These are phyloP conservation scores for Spinus pinus DNA, from an alignment of 2,797 vertebrate species.

Conservation along the genomic window DNA sequence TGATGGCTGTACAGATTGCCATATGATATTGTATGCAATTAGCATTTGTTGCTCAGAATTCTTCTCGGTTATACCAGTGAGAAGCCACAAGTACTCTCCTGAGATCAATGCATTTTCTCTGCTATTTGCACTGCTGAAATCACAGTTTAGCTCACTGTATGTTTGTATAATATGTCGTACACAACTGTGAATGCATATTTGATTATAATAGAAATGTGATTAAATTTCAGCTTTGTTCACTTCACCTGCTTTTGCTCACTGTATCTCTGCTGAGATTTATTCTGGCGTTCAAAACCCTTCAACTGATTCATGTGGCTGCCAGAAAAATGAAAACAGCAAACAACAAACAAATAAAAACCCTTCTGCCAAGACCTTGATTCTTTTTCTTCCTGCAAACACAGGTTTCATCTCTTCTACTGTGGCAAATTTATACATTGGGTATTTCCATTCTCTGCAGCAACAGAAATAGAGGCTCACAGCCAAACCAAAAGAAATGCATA, in stretches of 20 bases:
- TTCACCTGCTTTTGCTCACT: conserved; percentile 44
- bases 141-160: conserved; percentile 34
- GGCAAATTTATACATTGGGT: neutral
- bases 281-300: neutral
- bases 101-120: conserved; percentile 46
- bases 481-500: neutral
- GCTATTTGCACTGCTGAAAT: conserved; percentile 57
- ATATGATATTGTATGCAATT: conserved; percentile 18
- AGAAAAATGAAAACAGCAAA: conserved; percentile 20
- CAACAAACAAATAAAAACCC: conserved; percentile 38
- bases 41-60: conserved; percentile 44
- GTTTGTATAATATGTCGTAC: conserved; percentile 39
- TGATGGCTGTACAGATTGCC: conserved; percentile 16
- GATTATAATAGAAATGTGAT: conserved; percentile 62
- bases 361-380: conserved; percentile 25
- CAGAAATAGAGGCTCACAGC: neutral
- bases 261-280: conserved; percentile 43
- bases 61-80: conserved; percentile 6
- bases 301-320: conserved; percentile 35
- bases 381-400: neutral
- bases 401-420: neutral
- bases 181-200: conserved; percentile 54
- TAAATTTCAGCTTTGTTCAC: conserved; percentile 59
- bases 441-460: neutral
- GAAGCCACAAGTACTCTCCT: conserved; percentile 44